These are phyloP conservation scores for Cladopsammia gracilis DNA, from an alignment of 64 coral and sea anemone genomes.

Conservation along the genomic window DNA sequence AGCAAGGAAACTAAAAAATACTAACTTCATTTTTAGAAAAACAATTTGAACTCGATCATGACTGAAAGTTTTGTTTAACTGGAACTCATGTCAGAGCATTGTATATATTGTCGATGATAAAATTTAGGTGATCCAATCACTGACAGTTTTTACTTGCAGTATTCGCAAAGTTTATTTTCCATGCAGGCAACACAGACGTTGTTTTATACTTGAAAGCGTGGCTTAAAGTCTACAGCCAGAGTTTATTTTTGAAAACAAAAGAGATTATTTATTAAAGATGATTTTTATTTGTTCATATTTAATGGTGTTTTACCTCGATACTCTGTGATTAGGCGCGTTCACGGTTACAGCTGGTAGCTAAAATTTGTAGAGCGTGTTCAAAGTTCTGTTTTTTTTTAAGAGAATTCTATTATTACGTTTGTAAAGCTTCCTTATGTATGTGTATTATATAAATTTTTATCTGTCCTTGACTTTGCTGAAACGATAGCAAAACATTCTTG, in stretches of 20 bases:
- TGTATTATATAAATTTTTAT: not conserved
- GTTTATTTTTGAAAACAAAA: slow-evolving; percentile 9
- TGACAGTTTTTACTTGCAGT: not conserved
- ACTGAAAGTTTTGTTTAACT: not conserved
- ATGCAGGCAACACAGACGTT: too few relatives aligned
- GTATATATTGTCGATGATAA: not conserved
- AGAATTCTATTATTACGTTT: not conserved
- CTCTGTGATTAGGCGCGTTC: not conserved
- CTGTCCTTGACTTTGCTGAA: not conserved
- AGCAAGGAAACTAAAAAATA: not conserved
- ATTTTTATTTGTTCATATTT: not conserved
- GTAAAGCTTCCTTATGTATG: not conserved
- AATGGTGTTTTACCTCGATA: not conserved
- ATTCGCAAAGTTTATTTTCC: not conserved
- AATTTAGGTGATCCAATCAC: not conserved
- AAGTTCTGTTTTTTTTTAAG: too few relatives aligned
- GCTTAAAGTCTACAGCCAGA: not conserved
- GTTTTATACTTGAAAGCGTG: too few relatives aligned
- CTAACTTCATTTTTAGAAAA: not conserved
- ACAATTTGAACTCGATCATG: not conserved
- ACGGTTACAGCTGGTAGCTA: not conserved
- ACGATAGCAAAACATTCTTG: not conserved
- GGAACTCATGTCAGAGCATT: not conserved
- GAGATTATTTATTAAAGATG: slow-evolving; percentile 29
- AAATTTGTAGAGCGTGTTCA: not conserved